Evolutionary conservation across 2,888 invertebrate genomes (phyloP).

Genomic region (Tetrapedia diversipes): DNA sequence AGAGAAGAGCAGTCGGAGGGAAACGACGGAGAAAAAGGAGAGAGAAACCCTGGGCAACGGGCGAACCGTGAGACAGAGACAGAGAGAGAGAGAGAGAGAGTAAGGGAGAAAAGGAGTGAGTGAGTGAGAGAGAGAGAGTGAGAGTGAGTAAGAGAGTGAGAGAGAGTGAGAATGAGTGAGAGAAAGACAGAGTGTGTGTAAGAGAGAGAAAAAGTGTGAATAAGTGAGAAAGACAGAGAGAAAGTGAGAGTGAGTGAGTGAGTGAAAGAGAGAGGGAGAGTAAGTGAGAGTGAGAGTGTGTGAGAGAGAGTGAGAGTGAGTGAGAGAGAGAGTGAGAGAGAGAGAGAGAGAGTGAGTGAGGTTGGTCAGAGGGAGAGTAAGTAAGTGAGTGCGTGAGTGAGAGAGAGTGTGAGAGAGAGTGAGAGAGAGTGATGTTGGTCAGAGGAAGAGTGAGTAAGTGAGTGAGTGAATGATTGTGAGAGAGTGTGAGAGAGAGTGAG

Average conservation of each 20-base stretch:
- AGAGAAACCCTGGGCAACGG: conserved; percentile 47
- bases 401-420: conserved; percentile 25
- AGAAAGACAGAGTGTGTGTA: conserved; percentile 23
- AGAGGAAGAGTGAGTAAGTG: neutral
- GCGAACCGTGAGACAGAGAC: conserved; percentile 12
- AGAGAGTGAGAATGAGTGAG: conserved; percentile 13
- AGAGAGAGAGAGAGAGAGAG: neutral
- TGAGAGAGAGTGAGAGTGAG: conserved; percentile 14
- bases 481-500: neutral
- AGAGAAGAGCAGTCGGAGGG: conserved; percentile 58
- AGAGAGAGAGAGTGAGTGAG: conserved; percentile 16
- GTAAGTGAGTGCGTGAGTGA: too few species aligned
- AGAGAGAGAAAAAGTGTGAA: neutral
- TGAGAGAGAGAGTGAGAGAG: conserved; percentile 15
- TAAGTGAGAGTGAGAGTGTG: conserved; percentile 4
- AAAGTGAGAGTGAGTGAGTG: neutral
- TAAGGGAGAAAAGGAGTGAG: too few species aligned
- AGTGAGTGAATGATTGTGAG: too few species aligned
- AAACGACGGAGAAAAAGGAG: conserved; percentile 49
- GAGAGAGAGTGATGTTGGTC: too few species aligned
- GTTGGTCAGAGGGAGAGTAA: neutral
- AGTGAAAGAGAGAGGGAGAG: conserved; percentile 16
- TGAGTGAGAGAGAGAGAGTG: conserved; percentile 16
- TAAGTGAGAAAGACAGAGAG: conserved; percentile 19
- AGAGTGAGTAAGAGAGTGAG: neutral